Evolutionary conservation across 2,888 invertebrate species (phyloP), one percentile per base, ranked within the genome.

Genomic region (Troides aeacus): DNA sequence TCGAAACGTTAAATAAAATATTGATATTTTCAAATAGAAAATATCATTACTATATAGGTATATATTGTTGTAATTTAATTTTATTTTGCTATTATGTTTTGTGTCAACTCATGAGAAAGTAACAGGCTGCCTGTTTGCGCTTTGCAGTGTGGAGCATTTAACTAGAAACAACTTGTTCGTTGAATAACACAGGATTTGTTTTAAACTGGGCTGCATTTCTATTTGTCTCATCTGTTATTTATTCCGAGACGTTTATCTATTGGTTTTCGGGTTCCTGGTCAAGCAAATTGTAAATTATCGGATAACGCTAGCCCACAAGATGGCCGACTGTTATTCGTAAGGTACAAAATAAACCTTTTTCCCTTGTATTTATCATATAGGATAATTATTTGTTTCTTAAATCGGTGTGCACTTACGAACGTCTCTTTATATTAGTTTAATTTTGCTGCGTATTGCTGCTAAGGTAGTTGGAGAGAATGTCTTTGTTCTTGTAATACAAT

Each of bases 271-370:
- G 81, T 83, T 80, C 79, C 75, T 78, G 84, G 83, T 82, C 83
- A 83, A 83, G 78, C 74, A 77, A 83, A 80, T 83, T 79, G 77
- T 82, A 85, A 83, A 81, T 83, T 87, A 84, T 90, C 90, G 90
- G 86, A 89, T 90, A 92, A 90, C 90, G 92, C 91, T 79, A 91
- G 90, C 88, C 91, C 85, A 90, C 92, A 92, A 92, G 89, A 92
- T 92, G 92, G 92, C 92, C 92, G 92, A 90, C 92, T 89, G 88
- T 89, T 91, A 87, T 90, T 92, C 87, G 90, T 92, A 89, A 91
- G 90, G 91, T 91, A 90, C 85, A 84, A 85, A 86, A 84, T 85
- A 83, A 84, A 84, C 79, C 39, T 81, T 83, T 84, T 85, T 79
- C 78, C 78, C 76, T 82, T 79, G 73, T 77, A 76, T 77, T 78